Evolutionary conservation across 2,797 vertebrate genomes (phyloP).

Genomic region (Petrocephalus sullivani): DNA sequence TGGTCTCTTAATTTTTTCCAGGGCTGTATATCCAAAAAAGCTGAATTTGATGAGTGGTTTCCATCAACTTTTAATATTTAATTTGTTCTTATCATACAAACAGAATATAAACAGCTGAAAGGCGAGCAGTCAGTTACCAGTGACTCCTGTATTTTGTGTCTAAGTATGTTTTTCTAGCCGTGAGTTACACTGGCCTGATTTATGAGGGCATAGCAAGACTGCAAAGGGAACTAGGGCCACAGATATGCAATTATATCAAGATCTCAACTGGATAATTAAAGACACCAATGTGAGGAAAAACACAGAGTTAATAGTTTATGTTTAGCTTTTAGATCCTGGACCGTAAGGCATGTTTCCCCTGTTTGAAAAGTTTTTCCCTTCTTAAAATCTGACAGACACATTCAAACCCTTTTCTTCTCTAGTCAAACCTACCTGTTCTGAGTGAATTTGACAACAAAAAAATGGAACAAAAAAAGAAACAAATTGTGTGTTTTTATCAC

Average conservation of each 20-base stretch:
- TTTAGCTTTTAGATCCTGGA: background rate
- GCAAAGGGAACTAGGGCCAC: background rate
- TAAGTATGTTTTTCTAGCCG: background rate
- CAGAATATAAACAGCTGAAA: background rate
- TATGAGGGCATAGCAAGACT: background rate
- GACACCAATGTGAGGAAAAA: background rate
- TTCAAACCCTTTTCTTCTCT: background rate
- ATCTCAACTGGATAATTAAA: background rate
- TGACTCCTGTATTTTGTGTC: background rate
- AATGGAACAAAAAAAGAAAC: background rate
- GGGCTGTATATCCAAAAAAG: background rate
- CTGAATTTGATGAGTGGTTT: background rate
- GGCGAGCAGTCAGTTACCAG: background rate
- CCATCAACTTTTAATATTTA: background rate
- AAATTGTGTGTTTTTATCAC: background rate
- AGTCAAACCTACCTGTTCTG: background rate
- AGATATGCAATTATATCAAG: background rate
- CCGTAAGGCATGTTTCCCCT: background rate
- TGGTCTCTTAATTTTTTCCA: background rate
- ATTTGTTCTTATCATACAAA: background rate
- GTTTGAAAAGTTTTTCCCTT: background rate
- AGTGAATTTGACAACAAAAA: background rate
- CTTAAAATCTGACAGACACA: background rate
- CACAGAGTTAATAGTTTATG: background rate
- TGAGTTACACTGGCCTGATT: background rate